Evolutionary conservation across 1,140 invertebrate species (phyloP), one percentile per base, ranked within the genome.

Genomic region (Drosophila seguyi): DNA sequence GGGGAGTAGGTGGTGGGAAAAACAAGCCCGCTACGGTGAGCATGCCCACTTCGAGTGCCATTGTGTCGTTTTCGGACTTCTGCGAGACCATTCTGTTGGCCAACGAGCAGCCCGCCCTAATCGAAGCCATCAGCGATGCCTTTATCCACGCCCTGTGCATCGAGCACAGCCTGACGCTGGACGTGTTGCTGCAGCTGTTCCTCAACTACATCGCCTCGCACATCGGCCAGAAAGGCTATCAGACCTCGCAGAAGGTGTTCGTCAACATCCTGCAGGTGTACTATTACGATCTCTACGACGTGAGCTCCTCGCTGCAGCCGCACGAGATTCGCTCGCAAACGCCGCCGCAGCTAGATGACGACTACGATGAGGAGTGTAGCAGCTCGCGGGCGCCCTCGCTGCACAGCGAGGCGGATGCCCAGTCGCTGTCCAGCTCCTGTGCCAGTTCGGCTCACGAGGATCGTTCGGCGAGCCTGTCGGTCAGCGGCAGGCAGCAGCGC

Each of bases 131-230:
- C 20, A 91, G 91, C 47, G 91, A 92, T 68, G 87, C 78, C 7
- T 90, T 92, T n/a, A 92, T 92, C 29, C 91, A 92, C 62, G 88
- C 88, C 0, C 73, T 92, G 8, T 91, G 90, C 39, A 80, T 92
- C 22, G 88, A 92, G 62, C 90, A 91, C 25, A 92, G 87, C 22
- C 68, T 92, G 39, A 77, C 76, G 6, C 47, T 92, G 53, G 90
- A 92, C 5, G 76, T 90, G 6, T 67, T 92, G 45, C 44, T 92
- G 13, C 88, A 91, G 60, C 58, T 92, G n/a, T 92, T 92, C 18
- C 79, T 92, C 4, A 92, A 92, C 60, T 92, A 92, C 42, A 92
- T 92, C 57, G 91, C 91, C 52, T 81, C 90, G 48, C 90, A 92
- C 55, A 90, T 92, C 13, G 91, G 91, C 0, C 90, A 91, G 29